Base-by-base conservation (phyloP, 2,888 invertebrate genomes). In the Caenorhabditis sulstoni region DNA sequence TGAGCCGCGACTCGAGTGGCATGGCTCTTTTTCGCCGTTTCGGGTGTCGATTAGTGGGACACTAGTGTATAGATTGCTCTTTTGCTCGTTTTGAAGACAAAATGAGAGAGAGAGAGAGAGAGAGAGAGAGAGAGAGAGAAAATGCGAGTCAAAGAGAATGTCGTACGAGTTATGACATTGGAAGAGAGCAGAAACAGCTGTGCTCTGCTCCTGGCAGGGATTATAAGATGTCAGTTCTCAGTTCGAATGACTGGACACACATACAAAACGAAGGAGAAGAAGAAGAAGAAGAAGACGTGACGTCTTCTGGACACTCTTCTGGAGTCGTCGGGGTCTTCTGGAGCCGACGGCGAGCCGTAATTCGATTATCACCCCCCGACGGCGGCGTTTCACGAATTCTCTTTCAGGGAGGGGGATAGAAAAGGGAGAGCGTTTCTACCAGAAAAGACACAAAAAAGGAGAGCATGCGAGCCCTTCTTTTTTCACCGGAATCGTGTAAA, bases 1-100 rank as follows among this genome's bases (percentile, higher is more conserved):
- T 78, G 49, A 78, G 70, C 47, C 73, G 61, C 3, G 57, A 65
- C 37, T 78, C 78, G 18, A 73, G 57, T 39, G 78, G 78, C 78
- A 78, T 57, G n/a, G n/a, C n/a, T 14, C 44, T 49, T 12, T 45
- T n/a, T 37, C 5, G 37, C 37, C n/a, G n/a, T n/a, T n/a, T n/a
- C n/a, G n/a, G n/a, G n/a, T n/a, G n/a, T n/a, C n/a, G n/a, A n/a
- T n/a, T n/a, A n/a, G n/a, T n/a, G n/a, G n/a, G n/a, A 37, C 37
- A 37, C 37, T 8, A 37, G 11, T n/a, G n/a, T n/a, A 37, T 37
- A 8, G 37, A 37, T 37, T 5, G 5, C 37, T 37, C 11, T 11
- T 37, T 11, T 37, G 5, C 7, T 16, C 50, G 11, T 20, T 23
- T 9, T 5, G 8, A 18, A 47, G 45, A 18, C 14, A 39, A n/a